Conservation (phyloP, 2,113 vertebrate genomes). For the Oreotrochilus melanogaster region DNA sequence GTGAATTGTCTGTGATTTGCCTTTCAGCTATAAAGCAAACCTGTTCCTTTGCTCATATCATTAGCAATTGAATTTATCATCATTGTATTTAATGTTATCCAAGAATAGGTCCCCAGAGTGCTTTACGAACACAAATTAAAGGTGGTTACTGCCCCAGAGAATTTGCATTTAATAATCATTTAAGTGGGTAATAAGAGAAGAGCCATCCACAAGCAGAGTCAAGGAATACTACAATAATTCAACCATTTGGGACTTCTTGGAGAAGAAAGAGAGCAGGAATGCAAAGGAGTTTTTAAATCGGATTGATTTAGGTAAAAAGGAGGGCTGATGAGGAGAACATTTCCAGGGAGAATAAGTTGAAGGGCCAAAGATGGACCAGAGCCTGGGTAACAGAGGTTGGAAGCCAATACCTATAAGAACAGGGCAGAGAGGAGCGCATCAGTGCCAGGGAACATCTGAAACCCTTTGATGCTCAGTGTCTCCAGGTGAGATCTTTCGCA, state of each 20-base stretch:
- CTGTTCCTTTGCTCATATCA: background rate
- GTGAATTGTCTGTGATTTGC: background rate
- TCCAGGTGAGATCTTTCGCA: background rate
- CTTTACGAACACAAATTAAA: background rate
- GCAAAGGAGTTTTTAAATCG: background rate
- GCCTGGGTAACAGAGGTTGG: background rate
- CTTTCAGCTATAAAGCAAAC: background rate
- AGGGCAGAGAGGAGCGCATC: background rate
- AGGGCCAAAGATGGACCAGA: background rate
- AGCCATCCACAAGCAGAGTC: background rate
- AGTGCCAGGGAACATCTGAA: background rate
- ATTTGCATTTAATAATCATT: background rate
- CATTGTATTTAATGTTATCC: background rate
- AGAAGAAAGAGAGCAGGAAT: background rate
- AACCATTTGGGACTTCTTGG: background rate
- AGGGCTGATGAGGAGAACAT: background rate
- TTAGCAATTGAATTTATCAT: background rate
- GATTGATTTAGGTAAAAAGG: background rate
- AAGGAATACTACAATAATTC: background rate
- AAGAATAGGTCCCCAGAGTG: background rate
- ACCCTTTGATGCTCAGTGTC: background rate
- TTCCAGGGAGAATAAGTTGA: background rate
- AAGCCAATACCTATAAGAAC: background rate
- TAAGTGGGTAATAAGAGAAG: background rate
- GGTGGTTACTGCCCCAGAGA: background rate